phyloP scores from a whole-genome alignment of 2,888 invertebrate species.

The Cheilosia vulpina region DNA sequence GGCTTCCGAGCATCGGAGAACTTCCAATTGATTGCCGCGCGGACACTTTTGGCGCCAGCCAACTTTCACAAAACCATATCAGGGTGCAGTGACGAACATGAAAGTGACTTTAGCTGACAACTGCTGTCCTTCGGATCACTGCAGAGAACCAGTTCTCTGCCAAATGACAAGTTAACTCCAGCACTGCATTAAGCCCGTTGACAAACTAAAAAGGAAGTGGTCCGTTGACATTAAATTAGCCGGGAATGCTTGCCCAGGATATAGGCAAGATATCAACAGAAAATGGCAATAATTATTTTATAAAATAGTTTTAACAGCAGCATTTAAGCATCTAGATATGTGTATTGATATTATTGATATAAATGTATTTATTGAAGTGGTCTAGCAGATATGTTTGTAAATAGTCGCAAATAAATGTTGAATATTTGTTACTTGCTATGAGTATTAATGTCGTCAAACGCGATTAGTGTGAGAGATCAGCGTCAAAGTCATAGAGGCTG shows the following conservation, averaged over 20 bases:
- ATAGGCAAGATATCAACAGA: constrained; percentile 29
- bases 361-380: constrained; percentile 31
- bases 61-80: constrained; percentile 83
- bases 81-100: constrained; percentile 82
- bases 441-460: constrained; percentile 7
- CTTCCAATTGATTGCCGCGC: constrained; percentile 83
- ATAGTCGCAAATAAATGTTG: constrained; percentile 64
- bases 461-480: background rate
- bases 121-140: constrained; percentile 78
- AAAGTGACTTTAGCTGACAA: constrained; percentile 83
- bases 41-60: constrained; percentile 82
- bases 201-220: constrained; percentile 9
- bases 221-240: background rate
- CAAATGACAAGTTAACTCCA: constrained; percentile 63
- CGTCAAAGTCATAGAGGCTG: background rate
- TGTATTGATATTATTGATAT: constrained; percentile 26
- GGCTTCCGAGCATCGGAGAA: constrained; percentile 83
- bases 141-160: constrained; percentile 79
- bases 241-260: background rate
- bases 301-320: constrained; percentile 32
- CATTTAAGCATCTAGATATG: constrained; percentile 40
- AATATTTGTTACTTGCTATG: constrained; percentile 59
- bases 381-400: constrained; percentile 43
- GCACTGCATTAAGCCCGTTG: constrained; percentile 31
- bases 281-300: constrained; percentile 72